Conservation (phyloP, 2,888 invertebrate species). For the Leucozona laternaria region DNA sequence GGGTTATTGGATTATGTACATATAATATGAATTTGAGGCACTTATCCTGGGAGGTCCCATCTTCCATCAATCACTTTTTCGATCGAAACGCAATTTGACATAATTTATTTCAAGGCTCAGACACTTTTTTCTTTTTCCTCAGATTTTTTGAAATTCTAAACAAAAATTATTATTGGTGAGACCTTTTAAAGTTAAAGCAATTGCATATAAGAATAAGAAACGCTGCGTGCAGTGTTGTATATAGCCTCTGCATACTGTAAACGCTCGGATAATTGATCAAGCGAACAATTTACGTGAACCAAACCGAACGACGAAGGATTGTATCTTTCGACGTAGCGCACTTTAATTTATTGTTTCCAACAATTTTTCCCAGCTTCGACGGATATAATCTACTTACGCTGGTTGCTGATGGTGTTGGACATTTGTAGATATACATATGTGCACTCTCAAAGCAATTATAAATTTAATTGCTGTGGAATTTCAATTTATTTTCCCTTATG, state of each 20-base stretch:
- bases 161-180: background rate
- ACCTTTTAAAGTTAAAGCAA: slow-evolving; percentile 31
- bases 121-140: too few relatives aligned
- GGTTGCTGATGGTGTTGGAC: slow-evolving; percentile 33
- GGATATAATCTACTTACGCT: too few relatives aligned
- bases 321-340: background rate
- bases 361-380: slow-evolving; percentile 9
- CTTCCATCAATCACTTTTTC: too few relatives aligned
- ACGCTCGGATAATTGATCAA: slow-evolving; percentile 49
- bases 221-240: background rate
- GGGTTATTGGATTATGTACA: too few relatives aligned
- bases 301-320: background rate
- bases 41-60: too few relatives aligned
- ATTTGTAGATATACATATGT: slow-evolving; percentile 45
- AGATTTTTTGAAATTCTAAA: background rate
- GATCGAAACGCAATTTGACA: too few relatives aligned
- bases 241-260: background rate
- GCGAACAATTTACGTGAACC: slow-evolving; percentile 36
- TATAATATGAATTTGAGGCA: too few relatives aligned
- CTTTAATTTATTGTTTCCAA: slow-evolving; percentile 50
- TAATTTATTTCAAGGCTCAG: too few relatives aligned
- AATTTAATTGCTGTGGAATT: slow-evolving; percentile 64
- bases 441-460: slow-evolving; percentile 46
- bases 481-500: slow-evolving; percentile 34
- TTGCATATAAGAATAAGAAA: slow-evolving; percentile 32